Base-by-base conservation (phyloP, 2,797 vertebrate genomes). In the Acanthurus tractus region DNA sequence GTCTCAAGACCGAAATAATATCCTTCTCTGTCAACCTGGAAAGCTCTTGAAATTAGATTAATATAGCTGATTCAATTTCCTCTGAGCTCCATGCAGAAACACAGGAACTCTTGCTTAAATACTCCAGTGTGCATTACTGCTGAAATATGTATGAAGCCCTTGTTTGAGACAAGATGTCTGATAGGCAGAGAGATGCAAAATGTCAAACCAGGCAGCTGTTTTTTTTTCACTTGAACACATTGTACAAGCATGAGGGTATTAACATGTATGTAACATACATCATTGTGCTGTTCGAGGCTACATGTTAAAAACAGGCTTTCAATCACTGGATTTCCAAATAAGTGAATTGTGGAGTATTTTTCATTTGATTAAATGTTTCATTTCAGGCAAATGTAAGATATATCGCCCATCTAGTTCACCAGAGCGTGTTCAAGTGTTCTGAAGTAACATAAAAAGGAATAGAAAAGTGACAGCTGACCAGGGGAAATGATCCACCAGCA, bases 1-100 rank as follows among this genome's bases (percentile, higher is more conserved):
- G 62, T 77, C 84, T 72, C 4, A 49, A 65, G 65, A 78, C 70
- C 65, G 74, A 89, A 81, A 94, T 91, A 94, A 89, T 87, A 85
- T 89, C 86, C 67, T 57, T 73, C 86, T 90, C 82, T 91, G 88
- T 92, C 82, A 84, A 81, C 84, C 86, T 83, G 59, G 40, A 88
- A 86, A 87, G 74, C 78, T 78, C 52, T 70, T 53, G 38, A 79
- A 90, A 93, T 93, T 87, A 29, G 86, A 91, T 92, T 92, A 94
- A 87, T 90, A 79, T 25, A 71, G 78, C 86, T 93, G 85, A 93
- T 94, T 89, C 68, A 88, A 94, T 94, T 94, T 93, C 91, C 91
- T 91, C 75, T 76, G 62, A 76, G 82, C 70, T 70, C 34, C 20
- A 82, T 63, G 44, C 65, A 70, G 77, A 74, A 69, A 80, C 77